A percentile compares a stretch with the other conserved stretches of the same genome.
Conservation (phyloP, 2,113 vertebrate genomes). For the Pristiophorus japonicus region DNA sequence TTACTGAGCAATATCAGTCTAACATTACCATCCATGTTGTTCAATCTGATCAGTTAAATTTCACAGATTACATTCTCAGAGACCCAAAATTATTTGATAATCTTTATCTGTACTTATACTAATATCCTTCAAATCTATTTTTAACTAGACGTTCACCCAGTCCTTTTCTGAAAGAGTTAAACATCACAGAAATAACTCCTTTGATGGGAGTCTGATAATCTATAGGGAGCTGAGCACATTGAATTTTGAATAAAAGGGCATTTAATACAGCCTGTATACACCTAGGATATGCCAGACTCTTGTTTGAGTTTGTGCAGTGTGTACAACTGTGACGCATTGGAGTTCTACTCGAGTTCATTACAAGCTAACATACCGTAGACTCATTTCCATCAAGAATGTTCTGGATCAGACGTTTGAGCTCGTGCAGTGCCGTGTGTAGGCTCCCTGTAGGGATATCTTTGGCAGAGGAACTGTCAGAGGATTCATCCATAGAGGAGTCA, state of each 20-base stretch:
- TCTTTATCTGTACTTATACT: not conserved
- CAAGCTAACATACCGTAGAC: slow-evolving; percentile 68
- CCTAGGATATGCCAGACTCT: not conserved
- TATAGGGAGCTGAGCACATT: not conserved
- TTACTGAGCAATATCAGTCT: too few species aligned
- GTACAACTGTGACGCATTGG: not conserved
- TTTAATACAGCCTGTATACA: not conserved
- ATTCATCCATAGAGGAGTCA: slow-evolving; percentile 97
- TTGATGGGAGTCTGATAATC: not conserved
- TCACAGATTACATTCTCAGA: too few species aligned
- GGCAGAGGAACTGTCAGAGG: slow-evolving; percentile 89
- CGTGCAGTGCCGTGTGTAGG: slow-evolving; percentile 76
- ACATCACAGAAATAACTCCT: not conserved
- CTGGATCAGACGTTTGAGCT: slow-evolving; percentile 89
- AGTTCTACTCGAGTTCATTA: not conserved
- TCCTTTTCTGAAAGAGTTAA: not conserved
- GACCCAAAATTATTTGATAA: not conserved
- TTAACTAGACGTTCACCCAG: not conserved
- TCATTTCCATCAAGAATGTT: slow-evolving; percentile 87
- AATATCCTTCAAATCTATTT: not conserved
- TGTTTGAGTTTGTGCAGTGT: not conserved
- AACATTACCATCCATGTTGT: too few species aligned
- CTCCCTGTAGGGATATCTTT: slow-evolving; percentile 88
- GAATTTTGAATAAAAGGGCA: not conserved
- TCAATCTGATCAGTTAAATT: too few species aligned